Evolutionary conservation across 2,888 invertebrate genomes (phyloP), one percentile per base, ranked within the genome.

Genomic region (Chaitophorus viminalis): DNA sequence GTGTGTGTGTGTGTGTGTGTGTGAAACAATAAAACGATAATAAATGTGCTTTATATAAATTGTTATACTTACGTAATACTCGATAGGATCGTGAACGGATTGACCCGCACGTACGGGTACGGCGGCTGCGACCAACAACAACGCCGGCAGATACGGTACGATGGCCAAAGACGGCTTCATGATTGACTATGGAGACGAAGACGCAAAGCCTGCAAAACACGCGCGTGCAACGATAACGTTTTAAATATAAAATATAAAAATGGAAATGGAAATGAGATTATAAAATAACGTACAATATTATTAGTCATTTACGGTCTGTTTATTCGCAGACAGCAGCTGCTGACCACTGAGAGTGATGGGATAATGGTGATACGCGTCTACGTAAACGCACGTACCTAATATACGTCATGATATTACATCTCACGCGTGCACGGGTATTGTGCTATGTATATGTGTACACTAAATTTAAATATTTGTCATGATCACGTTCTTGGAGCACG

Each of bases 281-380:
- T n/a, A 79, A 5, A 8, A 68, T 25, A n/a, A 68, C 6, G 11
- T 11, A 11, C 68, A 11, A 29, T 25, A 6, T n/a, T 29, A 82
- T 82, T 74, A 83, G 83, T 83, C 60, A 60, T 83, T 83, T 39
- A 83, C 83, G 83, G 83, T 83, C 83, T 60, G 83, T 83, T 83
- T 60, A 36, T 36, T 60, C 72, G 74, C 36, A 3, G 81, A 31
- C 81, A 21, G 82, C 31, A 8, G 82, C 31, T 33, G 82, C 14
- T 36, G 78, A 18, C 46, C 36, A 33, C 68, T 46, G 31, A 25
- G 72, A 33, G 72, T 3, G 11, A 25, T 29, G 29, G 9, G 29
- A 68, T 68, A 68, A 29, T 29, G 29, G 6, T 11, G 11, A 68
- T 68, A 68, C 25, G 8, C 11, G 68, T 68, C 68, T 29, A 11